Base-by-base conservation (phyloP, 35 echinoderm and acorn worm genomes). In the Chiridota heheva region DNA sequence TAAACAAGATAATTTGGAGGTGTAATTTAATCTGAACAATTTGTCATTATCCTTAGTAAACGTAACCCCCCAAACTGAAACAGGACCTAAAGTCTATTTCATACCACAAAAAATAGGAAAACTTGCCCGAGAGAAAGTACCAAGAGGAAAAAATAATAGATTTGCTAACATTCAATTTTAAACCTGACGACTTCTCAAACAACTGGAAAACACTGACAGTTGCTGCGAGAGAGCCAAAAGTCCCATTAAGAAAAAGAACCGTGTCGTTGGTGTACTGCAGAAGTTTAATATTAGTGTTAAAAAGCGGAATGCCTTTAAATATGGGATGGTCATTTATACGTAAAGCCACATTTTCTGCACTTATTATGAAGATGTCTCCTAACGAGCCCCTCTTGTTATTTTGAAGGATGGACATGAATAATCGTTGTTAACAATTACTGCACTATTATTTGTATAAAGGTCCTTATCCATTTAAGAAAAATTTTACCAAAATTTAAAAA, bases 241-340 rank as follows among this genome's bases (percentile, higher is more conserved):
- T 69, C 33, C 65, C 65, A 40, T 69, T 39, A 69, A 69, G 36
- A 69, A 69, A 69, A 69, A 60, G 36, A 40, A 39, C 41, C 5
- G 30, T 69, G 32, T 40, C 65, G 41, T 69, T 39, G 20, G 33
- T 39, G 41, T 5, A 69, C 65, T 38, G 65, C 36, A 1, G n/a
- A 38, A 69, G 26, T 60, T 39, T 6, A n/a, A 69, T 5, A 38
- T 69, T 16, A 0, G 36, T 69, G 36, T 18, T 39, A 8, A 69
- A 18, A 69, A 69, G 36, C 36, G 22, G 24, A 32, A 69, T 38
- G 36, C 31, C 0, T 69, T 1, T 38, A 17, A 69, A 32, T 4
- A 39, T 7, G 20, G 65, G 0, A 2, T 32, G 41, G 35, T 69
- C 65, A 39, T 69, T 69, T 0, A 69, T 69, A 34, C 65, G n/a